A percentile compares a stretch with the other conserved stretches of the same genome.
Evolutionary conservation across 2,888 invertebrate genomes (phyloP).

Genomic region (Punctoribates punctum): DNA sequence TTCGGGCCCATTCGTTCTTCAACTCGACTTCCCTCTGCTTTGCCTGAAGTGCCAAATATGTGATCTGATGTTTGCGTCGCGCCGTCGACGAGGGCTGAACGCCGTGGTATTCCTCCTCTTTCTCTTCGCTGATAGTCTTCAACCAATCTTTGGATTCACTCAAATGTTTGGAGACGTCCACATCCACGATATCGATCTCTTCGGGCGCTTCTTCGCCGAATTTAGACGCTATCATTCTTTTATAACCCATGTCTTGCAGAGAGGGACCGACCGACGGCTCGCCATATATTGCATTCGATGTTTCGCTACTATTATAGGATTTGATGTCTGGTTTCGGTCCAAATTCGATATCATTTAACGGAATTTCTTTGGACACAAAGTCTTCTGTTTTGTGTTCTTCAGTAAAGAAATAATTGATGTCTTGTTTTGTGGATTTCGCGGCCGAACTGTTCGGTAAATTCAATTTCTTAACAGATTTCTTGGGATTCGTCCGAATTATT

Average conservation of each 20-base stretch:
- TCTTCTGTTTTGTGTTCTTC: constrained; percentile 36
- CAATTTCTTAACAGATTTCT: neutral
- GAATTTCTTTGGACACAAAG: neutral
- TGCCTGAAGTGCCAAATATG: constrained; percentile 86
- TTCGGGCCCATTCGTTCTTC: constrained; percentile 89
- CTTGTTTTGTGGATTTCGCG: neutral
- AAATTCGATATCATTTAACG: neutral
- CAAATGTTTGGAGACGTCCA: constrained; percentile 46
- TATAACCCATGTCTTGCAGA: constrained; percentile 38
- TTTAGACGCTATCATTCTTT: constrained; percentile 41
- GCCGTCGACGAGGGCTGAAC: constrained; percentile 64
- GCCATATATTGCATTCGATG: neutral
- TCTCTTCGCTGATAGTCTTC: constrained; percentile 46
- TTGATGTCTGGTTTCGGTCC: constrained; percentile 35
- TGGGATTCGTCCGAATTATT: constrained; percentile 18
- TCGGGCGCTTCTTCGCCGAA: constrained; percentile 44
- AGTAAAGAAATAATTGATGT: constrained; percentile 30
- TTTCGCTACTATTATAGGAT: neutral
- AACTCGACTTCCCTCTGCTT: constrained; percentile 90
- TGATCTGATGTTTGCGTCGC: constrained; percentile 82
- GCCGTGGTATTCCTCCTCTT: constrained; percentile 37
- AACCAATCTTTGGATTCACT: constrained; percentile 45
- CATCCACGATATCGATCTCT: constrained; percentile 46
- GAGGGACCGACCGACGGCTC: neutral
- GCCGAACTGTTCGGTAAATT: neutral